phyloP scores from a whole-genome alignment of 2,797 vertebrate species.

The Lagorchestes hirsutus region DNA sequence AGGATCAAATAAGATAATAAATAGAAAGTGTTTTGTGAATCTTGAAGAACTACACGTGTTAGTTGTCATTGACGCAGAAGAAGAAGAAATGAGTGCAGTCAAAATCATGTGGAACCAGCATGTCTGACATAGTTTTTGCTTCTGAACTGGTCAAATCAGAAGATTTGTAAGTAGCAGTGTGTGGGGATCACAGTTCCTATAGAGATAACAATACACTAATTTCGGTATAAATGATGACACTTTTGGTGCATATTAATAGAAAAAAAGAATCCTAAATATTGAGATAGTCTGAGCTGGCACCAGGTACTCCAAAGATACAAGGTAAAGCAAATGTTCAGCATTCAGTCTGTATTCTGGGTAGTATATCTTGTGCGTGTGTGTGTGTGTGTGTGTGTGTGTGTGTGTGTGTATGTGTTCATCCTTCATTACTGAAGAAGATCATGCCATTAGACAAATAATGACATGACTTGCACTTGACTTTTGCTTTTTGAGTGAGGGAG shows the following conservation, averaged over 20 bases:
- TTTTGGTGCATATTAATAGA: fast-evolving
- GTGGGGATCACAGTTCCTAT: background rate
- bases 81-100: constrained; percentile 9
- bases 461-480: too few species aligned
- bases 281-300: background rate
- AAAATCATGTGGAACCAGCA: background rate
- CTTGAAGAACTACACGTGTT: background rate
- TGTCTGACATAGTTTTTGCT: background rate
- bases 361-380: background rate
- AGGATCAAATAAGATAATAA: background rate
- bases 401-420: too few species aligned
- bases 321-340: constrained; percentile 20
- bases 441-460: too few species aligned
- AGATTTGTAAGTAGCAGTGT: background rate
- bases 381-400: too few species aligned
- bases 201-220: constrained; percentile 20
- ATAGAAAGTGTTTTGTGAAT: background rate
- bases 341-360: constrained; percentile 3
- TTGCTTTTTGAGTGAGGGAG: too few species aligned
- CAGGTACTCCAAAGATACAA: background rate
- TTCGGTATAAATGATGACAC: background rate
- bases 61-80: background rate
- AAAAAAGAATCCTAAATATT: background rate
- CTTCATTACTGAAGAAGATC: too few species aligned
- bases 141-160: constrained; percentile 2